phyloP scores from a whole-genome alignment of 2,888 invertebrate species.

The Theretra japonica region DNA sequence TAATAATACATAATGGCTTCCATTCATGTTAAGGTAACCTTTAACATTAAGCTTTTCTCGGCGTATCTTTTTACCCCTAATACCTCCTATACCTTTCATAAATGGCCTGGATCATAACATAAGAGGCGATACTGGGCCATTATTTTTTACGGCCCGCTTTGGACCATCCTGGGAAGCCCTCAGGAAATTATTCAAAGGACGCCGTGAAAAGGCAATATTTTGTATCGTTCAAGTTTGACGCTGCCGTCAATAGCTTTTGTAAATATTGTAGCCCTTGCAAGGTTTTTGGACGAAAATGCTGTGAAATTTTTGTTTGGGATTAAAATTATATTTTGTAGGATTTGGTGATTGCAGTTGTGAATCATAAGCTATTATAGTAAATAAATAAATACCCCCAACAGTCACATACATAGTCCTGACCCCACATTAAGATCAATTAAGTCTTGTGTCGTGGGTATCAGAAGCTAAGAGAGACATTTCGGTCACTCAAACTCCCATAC shows the following conservation, averaged over 20 bases:
- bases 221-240: constrained; percentile 9
- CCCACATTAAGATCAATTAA: too few relatives aligned
- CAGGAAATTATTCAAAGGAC: constrained; percentile 18
- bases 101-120: constrained; percentile 25
- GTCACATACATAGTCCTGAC: too few relatives aligned
- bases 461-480: too few relatives aligned
- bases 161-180: background rate
- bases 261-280: background rate
- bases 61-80: constrained; percentile 23
- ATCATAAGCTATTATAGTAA: too few relatives aligned
- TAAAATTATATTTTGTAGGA: too few relatives aligned
- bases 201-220: constrained; percentile 19
- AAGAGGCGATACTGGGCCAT: constrained; percentile 44
- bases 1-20: constrained; percentile 4
- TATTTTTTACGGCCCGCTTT: constrained; percentile 45
- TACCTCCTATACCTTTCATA: constrained; percentile 23
- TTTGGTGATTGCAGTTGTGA: too few relatives aligned
- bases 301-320: too few relatives aligned
- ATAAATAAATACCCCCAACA: too few relatives aligned
- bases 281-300: too few relatives aligned
- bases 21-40: background rate
- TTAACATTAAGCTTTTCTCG: constrained; percentile 9
- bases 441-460: too few relatives aligned
- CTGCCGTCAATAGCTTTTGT: background rate
- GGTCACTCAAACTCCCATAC: too few relatives aligned